Percentiles rank a stretch among this genome's conserved stretches.
phyloP scores from a whole-genome alignment of 2,113 vertebrate genomes.

The Tonatia bakeri region DNA sequence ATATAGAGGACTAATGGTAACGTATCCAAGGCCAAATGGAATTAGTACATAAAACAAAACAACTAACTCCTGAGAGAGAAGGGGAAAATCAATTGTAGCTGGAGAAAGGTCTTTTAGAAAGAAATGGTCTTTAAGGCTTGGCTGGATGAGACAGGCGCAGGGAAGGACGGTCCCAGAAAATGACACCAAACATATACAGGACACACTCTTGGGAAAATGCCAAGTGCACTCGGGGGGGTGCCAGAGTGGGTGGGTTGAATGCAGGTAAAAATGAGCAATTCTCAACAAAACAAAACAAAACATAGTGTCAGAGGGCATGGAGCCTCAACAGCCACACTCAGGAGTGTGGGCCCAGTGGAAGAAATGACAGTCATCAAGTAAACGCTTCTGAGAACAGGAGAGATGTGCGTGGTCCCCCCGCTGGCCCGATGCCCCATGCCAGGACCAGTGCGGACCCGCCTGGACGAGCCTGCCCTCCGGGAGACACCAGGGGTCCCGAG shows the following conservation, averaged over 20 bases:
- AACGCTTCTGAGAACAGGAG: neutral
- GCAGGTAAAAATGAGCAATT: neutral
- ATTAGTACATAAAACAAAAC: neutral
- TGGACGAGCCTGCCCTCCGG: conserved; percentile 50
- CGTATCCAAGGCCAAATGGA: neutral
- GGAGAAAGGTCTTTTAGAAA: neutral
- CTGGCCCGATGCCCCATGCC: neutral
- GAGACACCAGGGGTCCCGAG: conserved; percentile 41
- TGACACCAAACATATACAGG: neutral
- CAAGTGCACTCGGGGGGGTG: neutral
- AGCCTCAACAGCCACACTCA: neutral
- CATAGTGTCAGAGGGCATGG: no score
- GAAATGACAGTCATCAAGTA: neutral
- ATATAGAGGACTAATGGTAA: neutral
- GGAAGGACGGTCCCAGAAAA: neutral
- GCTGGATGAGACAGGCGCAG: neutral
- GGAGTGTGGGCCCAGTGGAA: neutral
- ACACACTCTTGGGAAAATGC: neutral
- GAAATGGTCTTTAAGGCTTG: neutral
- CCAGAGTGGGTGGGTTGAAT: neutral
- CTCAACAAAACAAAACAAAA: neutral
- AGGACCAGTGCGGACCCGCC: conserved; percentile 26
- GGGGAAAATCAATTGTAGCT: neutral
- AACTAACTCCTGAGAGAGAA: neutral
- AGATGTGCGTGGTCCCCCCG: neutral